Percentiles rank a stretch among this genome's conserved stretches.
Evolutionary conservation across 2,113 vertebrate genomes (phyloP).

Genomic region (Vireo altiloquus): DNA sequence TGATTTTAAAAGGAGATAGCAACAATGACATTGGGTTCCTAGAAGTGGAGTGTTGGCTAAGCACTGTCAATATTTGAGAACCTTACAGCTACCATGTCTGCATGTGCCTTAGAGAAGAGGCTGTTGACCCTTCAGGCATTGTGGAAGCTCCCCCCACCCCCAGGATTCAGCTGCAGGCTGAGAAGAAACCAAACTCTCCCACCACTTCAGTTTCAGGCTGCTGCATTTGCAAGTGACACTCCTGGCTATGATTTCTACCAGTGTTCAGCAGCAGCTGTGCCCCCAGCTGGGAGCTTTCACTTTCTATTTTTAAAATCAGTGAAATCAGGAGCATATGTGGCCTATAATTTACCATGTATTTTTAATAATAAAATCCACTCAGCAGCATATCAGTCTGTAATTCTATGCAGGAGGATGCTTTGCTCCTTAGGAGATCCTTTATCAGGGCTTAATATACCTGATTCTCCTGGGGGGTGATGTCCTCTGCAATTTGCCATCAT

Average conservation of each 20-base stretch:
- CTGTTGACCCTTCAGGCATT: slow-evolving; percentile 31
- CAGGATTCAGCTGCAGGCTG: slow-evolving; percentile 20
- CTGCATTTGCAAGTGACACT: slow-evolving; percentile 47
- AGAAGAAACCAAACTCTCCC: slow-evolving; percentile 24
- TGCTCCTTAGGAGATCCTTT: not conserved
- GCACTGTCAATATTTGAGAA: not conserved
- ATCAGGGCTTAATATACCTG: not conserved
- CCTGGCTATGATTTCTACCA: slow-evolving; percentile 41
- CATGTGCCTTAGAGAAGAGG: slow-evolving; percentile 7
- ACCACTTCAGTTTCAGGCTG: not conserved
- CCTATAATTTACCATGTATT: slow-evolving; percentile 57
- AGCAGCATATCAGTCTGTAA: not conserved
- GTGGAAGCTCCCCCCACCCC: not conserved
- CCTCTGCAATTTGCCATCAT: not conserved
- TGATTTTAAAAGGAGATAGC: not conserved
- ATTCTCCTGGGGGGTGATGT: not conserved
- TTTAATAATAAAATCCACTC: slow-evolving; percentile 61
- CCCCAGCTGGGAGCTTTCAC: slow-evolving; percentile 67
- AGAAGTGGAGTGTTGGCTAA: not conserved
- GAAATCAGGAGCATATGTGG: slow-evolving; percentile 52
- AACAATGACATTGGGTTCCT: not conserved
- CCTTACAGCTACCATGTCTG: not conserved
- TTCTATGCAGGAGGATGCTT: not conserved
- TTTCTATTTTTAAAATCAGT: slow-evolving; percentile 74
- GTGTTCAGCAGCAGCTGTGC: slow-evolving; percentile 57